Percentiles rank a stretch among this genome's conserved stretches.
Conservation (phyloP, 1,140 invertebrate genomes). For the Euwallacea fornicatus region DNA sequence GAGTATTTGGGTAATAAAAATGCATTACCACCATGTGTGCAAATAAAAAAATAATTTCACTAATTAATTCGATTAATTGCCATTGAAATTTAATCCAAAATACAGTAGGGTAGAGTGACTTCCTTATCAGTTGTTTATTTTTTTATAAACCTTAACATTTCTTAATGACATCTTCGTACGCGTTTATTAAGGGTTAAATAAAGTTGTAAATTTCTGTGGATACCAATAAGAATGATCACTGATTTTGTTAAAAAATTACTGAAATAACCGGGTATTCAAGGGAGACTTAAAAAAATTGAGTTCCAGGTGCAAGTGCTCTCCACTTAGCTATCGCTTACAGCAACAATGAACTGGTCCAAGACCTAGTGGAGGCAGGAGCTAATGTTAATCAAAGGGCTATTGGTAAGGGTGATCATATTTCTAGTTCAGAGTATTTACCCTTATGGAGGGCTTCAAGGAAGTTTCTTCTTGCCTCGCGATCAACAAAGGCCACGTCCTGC, state of each 20-base stretch:
- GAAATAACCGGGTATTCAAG: too few species aligned
- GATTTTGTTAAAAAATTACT: too few species aligned
- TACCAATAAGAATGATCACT: not conserved
- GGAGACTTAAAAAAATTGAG: too few species aligned
- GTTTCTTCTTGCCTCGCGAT: constrained; percentile 89
- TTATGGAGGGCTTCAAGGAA: constrained; percentile 55
- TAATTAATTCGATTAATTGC: too few species aligned
- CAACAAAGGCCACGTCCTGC: constrained; percentile 76
- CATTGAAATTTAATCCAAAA: too few species aligned
- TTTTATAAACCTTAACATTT: too few species aligned
- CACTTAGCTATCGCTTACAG: constrained; percentile 96
- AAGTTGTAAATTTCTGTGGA: too few species aligned
- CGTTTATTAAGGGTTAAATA: too few species aligned
- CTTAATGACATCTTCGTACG: too few species aligned
- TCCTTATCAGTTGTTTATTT: too few species aligned
- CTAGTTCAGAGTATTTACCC: not conserved
- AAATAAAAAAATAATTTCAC: not conserved
- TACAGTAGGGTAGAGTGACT: too few species aligned
- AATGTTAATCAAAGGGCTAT: constrained; percentile 90
- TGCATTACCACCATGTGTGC: not conserved
- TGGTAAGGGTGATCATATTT: constrained; percentile 56
- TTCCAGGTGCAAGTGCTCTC: constrained; percentile 79
- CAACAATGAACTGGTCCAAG: constrained; percentile 94
- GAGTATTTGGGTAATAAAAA: constrained; percentile 82
- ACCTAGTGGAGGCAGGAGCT: constrained; percentile 87